These are phyloP conservation scores for Cyclophora albipunctata DNA, from an alignment of 2,888 invertebrate species.

Conservation along the genomic window DNA sequence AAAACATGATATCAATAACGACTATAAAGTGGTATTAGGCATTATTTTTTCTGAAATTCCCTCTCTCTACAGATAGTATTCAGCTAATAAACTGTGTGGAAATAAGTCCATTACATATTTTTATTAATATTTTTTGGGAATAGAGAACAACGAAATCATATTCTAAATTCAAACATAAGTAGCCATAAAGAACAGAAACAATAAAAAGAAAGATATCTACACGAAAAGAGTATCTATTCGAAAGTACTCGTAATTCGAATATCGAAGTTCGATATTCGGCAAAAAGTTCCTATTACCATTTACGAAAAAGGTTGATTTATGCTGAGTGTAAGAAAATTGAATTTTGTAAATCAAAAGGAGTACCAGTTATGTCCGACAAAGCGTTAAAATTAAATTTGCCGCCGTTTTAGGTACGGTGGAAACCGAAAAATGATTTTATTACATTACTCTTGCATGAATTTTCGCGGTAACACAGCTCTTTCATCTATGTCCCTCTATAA, in stretches of 20 bases:
- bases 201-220: too few species aligned
- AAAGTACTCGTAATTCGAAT: conserved; percentile 12
- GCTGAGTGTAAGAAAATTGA: conserved; percentile 48
- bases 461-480: conserved; percentile 38
- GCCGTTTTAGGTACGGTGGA: conserved; percentile 30
- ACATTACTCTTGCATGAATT: conserved; percentile 51
- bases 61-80: too few species aligned
- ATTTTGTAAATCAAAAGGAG: conserved; percentile 52
- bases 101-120: too few species aligned
- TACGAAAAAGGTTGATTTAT: conserved; percentile 30
- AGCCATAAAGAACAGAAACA: too few species aligned
- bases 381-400: conserved; percentile 61
- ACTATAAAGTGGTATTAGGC: too few species aligned
- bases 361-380: conserved; percentile 29
- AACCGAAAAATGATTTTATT: conserved; percentile 52
- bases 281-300: conserved; percentile 10
- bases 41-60: too few species aligned
- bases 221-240: background rate
- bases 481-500: conserved; percentile 48
- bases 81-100: too few species aligned
- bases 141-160: too few species aligned
- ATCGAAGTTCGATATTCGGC: conserved; percentile 2
- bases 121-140: too few species aligned
- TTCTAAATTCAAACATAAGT: too few species aligned
- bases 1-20: too few species aligned